Percentiles rank a stretch among this genome's conserved stretches.
Evolutionary conservation across 92 coral and sea anemone genomes (phyloP).

Genomic region (Montipora capitata): DNA sequence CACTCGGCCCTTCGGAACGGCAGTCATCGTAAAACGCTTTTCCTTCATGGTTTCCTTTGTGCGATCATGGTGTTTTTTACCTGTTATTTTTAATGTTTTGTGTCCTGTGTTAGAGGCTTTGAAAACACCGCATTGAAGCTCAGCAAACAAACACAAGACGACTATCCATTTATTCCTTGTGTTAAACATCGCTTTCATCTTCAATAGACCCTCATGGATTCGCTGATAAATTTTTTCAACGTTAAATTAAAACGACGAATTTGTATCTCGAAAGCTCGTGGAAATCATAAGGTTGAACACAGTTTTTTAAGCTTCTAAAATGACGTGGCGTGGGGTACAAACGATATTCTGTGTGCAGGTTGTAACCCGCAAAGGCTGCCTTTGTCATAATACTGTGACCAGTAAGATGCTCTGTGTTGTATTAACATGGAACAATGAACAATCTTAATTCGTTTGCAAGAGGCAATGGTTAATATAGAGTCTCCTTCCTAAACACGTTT

Average conservation of each 20-base stretch:
- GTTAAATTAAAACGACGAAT: background rate
- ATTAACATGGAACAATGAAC: background rate
- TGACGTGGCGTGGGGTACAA: conserved; percentile 43
- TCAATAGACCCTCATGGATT: background rate
- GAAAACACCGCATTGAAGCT: background rate
- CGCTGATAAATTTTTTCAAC: background rate
- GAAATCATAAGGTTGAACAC: background rate
- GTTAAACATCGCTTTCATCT: conserved; percentile 8
- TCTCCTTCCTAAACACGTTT: too few species aligned
- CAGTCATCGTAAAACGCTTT: conserved; percentile 31
- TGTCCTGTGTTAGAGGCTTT: conserved; percentile 39
- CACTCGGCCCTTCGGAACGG: conserved; percentile 51
- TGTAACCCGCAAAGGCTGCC: background rate
- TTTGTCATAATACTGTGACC: conserved; percentile 32
- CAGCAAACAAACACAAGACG: background rate
- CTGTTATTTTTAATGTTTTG: conserved; percentile 50
- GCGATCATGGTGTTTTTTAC: conserved; percentile 20
- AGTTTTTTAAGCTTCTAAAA: background rate
- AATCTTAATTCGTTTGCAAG: too few species aligned
- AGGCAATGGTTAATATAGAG: too few species aligned
- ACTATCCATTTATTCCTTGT: background rate
- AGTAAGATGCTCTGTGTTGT: background rate
- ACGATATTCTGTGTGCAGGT: conserved; percentile 13
- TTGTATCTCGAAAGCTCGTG: background rate
- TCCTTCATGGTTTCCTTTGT: conserved; percentile 17